These are phyloP conservation scores for Neolamprologus modestus DNA, from an alignment of 2,113 vertebrate species.

Conservation along the genomic window DNA sequence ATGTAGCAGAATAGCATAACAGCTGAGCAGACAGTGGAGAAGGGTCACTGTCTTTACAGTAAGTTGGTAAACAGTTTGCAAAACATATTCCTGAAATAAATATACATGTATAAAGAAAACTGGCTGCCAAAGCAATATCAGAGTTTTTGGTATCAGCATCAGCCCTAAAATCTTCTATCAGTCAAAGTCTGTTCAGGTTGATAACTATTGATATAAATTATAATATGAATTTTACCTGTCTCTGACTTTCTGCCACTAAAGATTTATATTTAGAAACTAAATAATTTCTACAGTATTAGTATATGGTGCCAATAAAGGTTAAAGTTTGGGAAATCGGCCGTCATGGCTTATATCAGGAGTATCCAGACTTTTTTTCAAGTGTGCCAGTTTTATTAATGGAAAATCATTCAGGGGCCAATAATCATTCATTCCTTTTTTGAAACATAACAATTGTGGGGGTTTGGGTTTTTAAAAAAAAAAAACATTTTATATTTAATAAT, in stretches of 20 bases:
- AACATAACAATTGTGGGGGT: not conserved
- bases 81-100: not conserved
- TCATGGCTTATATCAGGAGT: not conserved
- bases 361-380: not conserved
- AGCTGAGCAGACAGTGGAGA: not conserved
- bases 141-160: not conserved
- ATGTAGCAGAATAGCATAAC: not conserved
- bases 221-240: not conserved
- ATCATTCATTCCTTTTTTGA: not conserved
- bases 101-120: not conserved
- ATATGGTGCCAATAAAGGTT: not conserved
- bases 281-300: not conserved
- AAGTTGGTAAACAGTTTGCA: not conserved
- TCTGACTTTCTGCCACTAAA: not conserved
- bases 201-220: not conserved
- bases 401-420: not conserved
- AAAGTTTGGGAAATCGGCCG: not conserved
- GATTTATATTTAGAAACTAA: not conserved
- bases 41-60: not conserved
- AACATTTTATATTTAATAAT: not conserved
- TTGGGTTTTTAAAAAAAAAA: accelerated
- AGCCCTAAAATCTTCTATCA: not conserved
- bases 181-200: not conserved
- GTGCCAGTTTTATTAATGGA: not conserved
- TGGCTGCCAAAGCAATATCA: not conserved